A percentile compares a stretch with the other conserved stretches of the same genome.
Evolutionary conservation across 2,113 vertebrate species (phyloP).

Genomic region (Probosciger aterrimus): DNA sequence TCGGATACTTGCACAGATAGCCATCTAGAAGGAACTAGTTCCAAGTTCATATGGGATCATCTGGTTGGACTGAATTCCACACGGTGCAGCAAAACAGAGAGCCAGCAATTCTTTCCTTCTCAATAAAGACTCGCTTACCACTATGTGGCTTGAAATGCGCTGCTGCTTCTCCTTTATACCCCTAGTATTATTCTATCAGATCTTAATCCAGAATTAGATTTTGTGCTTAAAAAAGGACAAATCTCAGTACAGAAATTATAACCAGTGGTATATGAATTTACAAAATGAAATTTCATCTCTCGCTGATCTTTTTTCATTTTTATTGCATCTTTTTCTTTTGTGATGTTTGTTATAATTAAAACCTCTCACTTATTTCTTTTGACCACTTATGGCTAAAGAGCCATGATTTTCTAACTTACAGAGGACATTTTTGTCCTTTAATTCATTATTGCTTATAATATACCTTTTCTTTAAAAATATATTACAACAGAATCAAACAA

Average conservation of each 20-base stretch:
- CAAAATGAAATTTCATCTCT: neutral
- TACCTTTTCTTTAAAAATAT: neutral
- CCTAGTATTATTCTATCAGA: neutral
- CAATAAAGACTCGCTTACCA: neutral
- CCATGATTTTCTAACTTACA: neutral
- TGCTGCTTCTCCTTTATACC: neutral
- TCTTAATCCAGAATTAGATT: neutral
- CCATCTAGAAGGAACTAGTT: slow-evolving; percentile 1
- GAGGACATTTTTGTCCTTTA: neutral
- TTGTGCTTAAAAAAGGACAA: neutral
- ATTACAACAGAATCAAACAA: neutral
- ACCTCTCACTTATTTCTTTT: neutral
- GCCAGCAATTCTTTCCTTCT: neutral
- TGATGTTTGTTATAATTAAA: neutral
- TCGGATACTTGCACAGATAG: neutral
- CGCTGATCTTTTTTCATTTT: neutral
- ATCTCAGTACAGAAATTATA: neutral
- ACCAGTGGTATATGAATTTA: neutral
- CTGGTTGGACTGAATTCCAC: neutral
- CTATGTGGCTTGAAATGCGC: neutral
- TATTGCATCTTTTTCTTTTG: neutral
- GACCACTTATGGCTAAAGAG: neutral
- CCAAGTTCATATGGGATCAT: neutral
- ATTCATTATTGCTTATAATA: neutral
- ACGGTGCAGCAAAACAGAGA: neutral